Evolutionary conservation across 2,113 vertebrate genomes (phyloP), one percentile per base, ranked within the genome.

Genomic region (Telmatochromis sp.): DNA sequence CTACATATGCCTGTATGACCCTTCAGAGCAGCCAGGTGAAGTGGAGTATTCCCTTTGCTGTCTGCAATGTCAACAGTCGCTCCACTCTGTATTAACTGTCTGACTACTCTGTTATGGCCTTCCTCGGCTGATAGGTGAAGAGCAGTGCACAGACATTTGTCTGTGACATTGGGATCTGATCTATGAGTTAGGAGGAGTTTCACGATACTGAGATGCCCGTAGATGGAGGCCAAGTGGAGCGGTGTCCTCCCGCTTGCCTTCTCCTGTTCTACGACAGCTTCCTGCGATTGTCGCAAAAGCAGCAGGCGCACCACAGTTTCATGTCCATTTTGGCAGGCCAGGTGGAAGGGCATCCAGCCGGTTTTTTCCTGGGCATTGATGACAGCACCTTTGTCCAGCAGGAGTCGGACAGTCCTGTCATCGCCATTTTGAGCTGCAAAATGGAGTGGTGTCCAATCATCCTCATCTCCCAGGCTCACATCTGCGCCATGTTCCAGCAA

Each of bases 291-390:
- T 21, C 95, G 95, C 3, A 96, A 97, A 9, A 98, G 95, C 82
- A 99, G 96, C 15, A 97, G 95, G 7, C 95, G 87, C 5, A 96
- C 97, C 58, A 98, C 95, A 1, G 95, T 95, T 90, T 98, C 97
- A 2, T 97, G 97, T 90, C 97, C 97, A 17, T 98, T 98, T 95
- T 98, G 98, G 0, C 96, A 94, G 3, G 97, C 97, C 93, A 99
- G 85, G 91, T 98, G 97, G 58, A 98, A 93, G 1, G 97, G 96
- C 1, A 93, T 97, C 98, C 98, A 98, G 0, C 96, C 96, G 0
- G 96, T 93, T 0, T 89, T 96, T 87, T 98, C 98, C 47, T 58
- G 94, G 35, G 94, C 93, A 21, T 97, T 83, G 0, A 90, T 90
- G 0, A 1, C n/a, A 0, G 96, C 97, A 50, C 94, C 94, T 23